phyloP scores from a whole-genome alignment of 2,113 vertebrate genomes.

The Bambusicola thoracicus region DNA sequence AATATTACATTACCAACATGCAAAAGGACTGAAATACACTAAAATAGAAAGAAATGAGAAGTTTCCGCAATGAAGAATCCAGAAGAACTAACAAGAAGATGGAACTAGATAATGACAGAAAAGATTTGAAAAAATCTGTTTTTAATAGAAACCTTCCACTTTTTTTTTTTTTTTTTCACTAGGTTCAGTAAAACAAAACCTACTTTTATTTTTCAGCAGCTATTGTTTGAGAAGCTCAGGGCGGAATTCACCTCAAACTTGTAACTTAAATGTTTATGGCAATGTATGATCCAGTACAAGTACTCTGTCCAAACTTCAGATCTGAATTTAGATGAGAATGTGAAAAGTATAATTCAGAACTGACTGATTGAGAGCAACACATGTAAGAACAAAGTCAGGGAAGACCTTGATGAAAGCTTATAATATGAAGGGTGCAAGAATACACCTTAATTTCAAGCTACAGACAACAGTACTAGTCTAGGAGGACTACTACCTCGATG shows the following conservation, averaged over 20 bases:
- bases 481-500: neutral
- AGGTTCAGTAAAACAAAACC: neutral
- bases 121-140: neutral
- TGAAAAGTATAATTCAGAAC: neutral
- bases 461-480: neutral
- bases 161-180: neutral
- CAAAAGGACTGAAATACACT: neutral
- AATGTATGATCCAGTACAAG: neutral
- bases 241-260: neutral
- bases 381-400: neutral
- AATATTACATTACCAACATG: neutral
- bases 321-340: neutral
- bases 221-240: neutral
- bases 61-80: neutral
- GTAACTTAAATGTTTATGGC: neutral
- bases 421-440: neutral
- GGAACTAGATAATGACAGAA: neutral
- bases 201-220: neutral
- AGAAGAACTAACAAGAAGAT: neutral
- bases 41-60: neutral
- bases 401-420: neutral
- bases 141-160: neutral
- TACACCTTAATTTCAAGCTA: neutral
- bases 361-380: neutral
- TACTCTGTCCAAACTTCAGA: neutral